Conservation (phyloP, 2,797 vertebrate species). For the Hirundo rustica region DNA sequence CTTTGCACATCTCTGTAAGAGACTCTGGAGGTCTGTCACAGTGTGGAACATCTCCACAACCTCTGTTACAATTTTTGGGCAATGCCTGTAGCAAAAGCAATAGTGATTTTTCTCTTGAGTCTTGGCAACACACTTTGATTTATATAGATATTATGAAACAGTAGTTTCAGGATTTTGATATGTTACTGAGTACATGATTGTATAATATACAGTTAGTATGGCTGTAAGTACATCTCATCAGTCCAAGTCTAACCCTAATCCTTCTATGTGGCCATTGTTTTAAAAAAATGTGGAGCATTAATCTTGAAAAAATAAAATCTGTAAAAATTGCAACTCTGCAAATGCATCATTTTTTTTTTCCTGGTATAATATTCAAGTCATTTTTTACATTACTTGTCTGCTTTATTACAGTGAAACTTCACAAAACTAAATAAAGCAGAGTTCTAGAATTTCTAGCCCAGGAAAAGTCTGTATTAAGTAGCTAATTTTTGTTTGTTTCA, state of each 20-base stretch:
- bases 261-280: neutral
- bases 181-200: neutral
- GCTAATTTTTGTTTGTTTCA: neutral
- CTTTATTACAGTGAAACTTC: neutral
- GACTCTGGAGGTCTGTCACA: conserved; percentile 24
- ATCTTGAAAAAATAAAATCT: neutral
- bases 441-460: neutral
- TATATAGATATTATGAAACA: neutral
- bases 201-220: neutral
- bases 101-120: neutral
- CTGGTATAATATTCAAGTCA: neutral
- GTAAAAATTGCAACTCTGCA: neutral
- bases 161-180: neutral
- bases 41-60: neutral
- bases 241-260: neutral
- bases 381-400: neutral
- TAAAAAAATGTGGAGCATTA: neutral
- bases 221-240: neutral
- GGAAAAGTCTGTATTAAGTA: neutral
- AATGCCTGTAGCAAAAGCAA: neutral
- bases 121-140: neutral
- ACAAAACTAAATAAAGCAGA: neutral
- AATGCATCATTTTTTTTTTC: neutral
- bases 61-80: neutral
- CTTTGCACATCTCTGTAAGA: neutral